Evolutionary conservation across 1,140 invertebrate genomes (phyloP), one percentile per base, ranked within the genome.

Genomic region (Cheumatopsyche charites): DNA sequence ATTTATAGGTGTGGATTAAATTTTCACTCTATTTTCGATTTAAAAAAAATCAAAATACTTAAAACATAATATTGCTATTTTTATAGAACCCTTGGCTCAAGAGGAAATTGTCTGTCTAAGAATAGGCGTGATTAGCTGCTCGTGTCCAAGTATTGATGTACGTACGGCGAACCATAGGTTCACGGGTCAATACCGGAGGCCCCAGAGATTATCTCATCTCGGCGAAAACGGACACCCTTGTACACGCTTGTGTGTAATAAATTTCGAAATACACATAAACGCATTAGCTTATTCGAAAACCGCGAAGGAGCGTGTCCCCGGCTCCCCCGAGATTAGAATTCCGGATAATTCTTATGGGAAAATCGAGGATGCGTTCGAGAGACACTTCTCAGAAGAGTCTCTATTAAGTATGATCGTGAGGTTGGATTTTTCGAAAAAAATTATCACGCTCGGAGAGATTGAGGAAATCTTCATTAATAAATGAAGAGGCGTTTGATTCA

Each of bases 111-210:
- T 52, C 47, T 9, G 19, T 52, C 47, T 52, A 52, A 52, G 47
- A 52, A 52, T 52, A 52, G 47, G 47, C 47, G 47, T 52, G 47
- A 52, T 52, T 52, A 52, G 47, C n/a, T 15, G 47, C 47, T 52
- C 47, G 47, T 52, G 47, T 19, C 15, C 19, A 36, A 36, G 3
- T 36, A 36, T 36, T 36, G n/a, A 5, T 19, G 47, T 52, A 15
- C n/a, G 19, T 52, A 52, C 47, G 9, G 15, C 47, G 47, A 52
- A 52, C 47, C 47, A 52, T 17, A 52, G 47, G 47, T 52, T 52
- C 47, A 17, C 19, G 47, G 47, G 47, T 52, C 47, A 52, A 52
- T 52, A 52, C 47, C 47, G 47, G 47, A 52, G 47, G 47, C 47
- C 47, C 7, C 47, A 3, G 19, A 52, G 47, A 52, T 52, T 52